These are phyloP conservation scores for Heliconius hewitsoni DNA, from an alignment of 1,140 invertebrate genomes.

Conservation along the genomic window DNA sequence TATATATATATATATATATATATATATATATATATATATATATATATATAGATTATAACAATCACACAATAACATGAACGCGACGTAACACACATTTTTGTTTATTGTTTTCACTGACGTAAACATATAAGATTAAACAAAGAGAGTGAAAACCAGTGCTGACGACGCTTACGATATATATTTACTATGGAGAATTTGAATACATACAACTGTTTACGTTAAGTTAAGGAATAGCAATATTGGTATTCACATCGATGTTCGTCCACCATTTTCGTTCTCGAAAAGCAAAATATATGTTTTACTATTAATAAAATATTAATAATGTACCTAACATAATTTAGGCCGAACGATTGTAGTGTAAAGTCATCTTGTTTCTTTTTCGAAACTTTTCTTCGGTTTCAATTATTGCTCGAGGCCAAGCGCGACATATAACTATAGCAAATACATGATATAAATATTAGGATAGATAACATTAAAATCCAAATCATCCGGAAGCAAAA, in stretches of 20 bases:
- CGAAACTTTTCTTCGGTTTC: too few species aligned
- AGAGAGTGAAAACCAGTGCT: background rate
- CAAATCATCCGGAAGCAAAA: background rate
- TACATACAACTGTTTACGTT: conserved; percentile 2
- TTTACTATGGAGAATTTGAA: conserved; percentile 2
- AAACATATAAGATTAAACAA: background rate
- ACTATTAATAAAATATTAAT: background rate
- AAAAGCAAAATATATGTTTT: background rate
- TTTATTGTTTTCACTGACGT: conserved; percentile 2
- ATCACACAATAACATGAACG: too few species aligned
- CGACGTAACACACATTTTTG: background rate
- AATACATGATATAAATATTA: too few species aligned
- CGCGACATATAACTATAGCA: too few species aligned
- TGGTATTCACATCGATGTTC: background rate
- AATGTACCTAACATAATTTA: too few species aligned
- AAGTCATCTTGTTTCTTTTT: too few species aligned
- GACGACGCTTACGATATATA: background rate
- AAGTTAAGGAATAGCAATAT: background rate
- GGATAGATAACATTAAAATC: too few species aligned
- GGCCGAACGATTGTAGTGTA: too few species aligned
- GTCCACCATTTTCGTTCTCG: background rate
- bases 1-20: background rate
- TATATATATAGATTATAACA: too few species aligned
- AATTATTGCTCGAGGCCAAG: too few species aligned
- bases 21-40: background rate